A percentile compares a stretch with the other conserved stretches of the same genome.
These are phyloP conservation scores for Trileptium ribeirensis DNA, from an alignment of 2,888 invertebrate species.

Conservation along the genomic window DNA sequence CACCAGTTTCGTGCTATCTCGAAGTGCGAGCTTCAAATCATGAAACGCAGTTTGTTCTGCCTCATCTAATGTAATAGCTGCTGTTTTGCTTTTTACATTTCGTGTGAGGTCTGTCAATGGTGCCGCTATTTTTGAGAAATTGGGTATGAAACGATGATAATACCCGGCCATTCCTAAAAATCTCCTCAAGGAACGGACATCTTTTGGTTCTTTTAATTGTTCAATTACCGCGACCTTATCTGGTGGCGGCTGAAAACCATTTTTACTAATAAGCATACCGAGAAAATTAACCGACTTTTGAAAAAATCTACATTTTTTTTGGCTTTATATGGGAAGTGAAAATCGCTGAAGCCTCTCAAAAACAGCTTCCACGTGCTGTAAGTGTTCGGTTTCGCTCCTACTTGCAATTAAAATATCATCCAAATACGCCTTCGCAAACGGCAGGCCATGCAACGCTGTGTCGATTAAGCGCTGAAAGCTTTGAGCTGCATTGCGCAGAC, in stretches of 20 bases:
- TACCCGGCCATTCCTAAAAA: constrained; percentile 9
- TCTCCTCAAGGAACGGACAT: not conserved
- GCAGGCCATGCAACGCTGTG: not conserved
- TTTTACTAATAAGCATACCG: not conserved
- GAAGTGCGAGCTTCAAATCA: not conserved
- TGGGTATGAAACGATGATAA: constrained; percentile 14
- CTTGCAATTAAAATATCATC: not conserved
- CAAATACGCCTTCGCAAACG: not conserved
- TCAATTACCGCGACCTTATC: not conserved
- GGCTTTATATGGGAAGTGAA: not conserved
- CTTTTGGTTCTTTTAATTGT: not conserved
- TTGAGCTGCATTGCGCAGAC: not conserved
- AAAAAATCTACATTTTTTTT: not conserved
- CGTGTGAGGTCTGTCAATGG: constrained; percentile 15
- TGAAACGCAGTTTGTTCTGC: not conserved
- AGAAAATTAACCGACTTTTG: not conserved
- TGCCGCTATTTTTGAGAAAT: constrained; percentile 12
- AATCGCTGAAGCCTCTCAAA: not conserved
- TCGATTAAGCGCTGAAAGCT: not conserved
- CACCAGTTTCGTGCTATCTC: not conserved
- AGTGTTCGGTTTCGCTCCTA: not conserved
- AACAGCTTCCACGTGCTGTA: not conserved
- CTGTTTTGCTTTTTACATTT: not conserved
- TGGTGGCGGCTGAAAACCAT: not conserved
- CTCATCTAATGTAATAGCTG: not conserved